Percentiles rank a stretch among this genome's conserved stretches.
phyloP scores from a whole-genome alignment of 2,113 vertebrate species.

The Muntiacus muntjak region DNA sequence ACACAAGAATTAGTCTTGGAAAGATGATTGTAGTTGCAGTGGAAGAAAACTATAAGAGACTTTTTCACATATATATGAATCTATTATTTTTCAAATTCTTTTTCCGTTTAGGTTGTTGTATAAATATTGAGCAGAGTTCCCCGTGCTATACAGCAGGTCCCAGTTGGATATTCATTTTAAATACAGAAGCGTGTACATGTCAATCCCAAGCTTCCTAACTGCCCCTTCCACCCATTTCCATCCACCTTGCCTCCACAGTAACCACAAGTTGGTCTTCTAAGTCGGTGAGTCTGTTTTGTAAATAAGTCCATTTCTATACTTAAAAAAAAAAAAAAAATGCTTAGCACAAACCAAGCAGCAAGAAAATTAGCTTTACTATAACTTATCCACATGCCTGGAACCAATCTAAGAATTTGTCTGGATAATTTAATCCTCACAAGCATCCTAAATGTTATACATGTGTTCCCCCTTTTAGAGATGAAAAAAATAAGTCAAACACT shows the following conservation, averaged over 20 bases:
- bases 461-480: background rate
- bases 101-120: background rate
- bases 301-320: background rate
- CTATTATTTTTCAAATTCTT: background rate
- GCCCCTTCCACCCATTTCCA: background rate
- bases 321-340: background rate
- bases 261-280: background rate
- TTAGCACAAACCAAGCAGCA: background rate
- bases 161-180: background rate
- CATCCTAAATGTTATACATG: background rate
- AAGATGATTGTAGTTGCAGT: background rate
- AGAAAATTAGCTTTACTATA: background rate
- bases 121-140: background rate
- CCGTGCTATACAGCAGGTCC: background rate
- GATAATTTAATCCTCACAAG: background rate
- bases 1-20: background rate
- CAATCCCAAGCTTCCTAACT: background rate
- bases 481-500: background rate
- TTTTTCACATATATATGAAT: background rate
- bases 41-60: background rate
- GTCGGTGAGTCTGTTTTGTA: background rate
- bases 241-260: background rate
- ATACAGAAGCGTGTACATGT: background rate
- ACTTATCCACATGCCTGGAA: background rate
- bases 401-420: background rate